Evolutionary conservation across 2,888 invertebrate species (phyloP).

Genomic region (Spilarctia lutea): DNA sequence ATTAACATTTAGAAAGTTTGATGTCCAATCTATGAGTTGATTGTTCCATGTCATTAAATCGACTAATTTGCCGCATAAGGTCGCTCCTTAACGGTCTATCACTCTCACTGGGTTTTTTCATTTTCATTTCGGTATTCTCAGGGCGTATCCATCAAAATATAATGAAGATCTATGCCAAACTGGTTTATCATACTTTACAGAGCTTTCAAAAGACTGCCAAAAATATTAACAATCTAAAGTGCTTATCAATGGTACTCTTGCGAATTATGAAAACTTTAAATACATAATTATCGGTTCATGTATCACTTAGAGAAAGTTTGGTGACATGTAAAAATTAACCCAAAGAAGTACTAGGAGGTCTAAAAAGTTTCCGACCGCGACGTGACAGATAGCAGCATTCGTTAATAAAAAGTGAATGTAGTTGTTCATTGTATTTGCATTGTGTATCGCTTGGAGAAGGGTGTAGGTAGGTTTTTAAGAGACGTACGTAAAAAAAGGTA

Average conservation of each 20-base stretch:
- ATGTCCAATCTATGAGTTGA: background rate
- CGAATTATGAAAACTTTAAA: background rate
- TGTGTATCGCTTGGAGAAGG: too few relatives aligned
- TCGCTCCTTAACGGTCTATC: background rate
- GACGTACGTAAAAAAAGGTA: too few relatives aligned
- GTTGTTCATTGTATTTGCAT: too few relatives aligned
- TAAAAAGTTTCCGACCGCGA: too few relatives aligned
- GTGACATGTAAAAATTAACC: background rate
- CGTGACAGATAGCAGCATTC: too few relatives aligned
- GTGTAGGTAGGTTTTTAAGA: too few relatives aligned
- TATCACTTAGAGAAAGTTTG: background rate
- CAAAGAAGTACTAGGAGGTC: background rate
- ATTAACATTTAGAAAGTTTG: conserved; percentile 13
- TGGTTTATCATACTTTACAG: background rate
- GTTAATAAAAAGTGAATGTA: too few relatives aligned
- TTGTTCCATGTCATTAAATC: conserved; percentile 1
- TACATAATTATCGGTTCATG: background rate
- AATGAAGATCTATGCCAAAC: background rate
- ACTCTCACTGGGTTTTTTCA: background rate
- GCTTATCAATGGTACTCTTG: background rate
- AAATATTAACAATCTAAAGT: background rate
- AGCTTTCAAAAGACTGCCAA: background rate
- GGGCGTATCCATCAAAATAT: too few relatives aligned
- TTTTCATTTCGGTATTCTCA: too few relatives aligned
- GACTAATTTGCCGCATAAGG: too few relatives aligned